phyloP scores from a whole-genome alignment of 2,113 vertebrate species.

The Rhea pennata region DNA sequence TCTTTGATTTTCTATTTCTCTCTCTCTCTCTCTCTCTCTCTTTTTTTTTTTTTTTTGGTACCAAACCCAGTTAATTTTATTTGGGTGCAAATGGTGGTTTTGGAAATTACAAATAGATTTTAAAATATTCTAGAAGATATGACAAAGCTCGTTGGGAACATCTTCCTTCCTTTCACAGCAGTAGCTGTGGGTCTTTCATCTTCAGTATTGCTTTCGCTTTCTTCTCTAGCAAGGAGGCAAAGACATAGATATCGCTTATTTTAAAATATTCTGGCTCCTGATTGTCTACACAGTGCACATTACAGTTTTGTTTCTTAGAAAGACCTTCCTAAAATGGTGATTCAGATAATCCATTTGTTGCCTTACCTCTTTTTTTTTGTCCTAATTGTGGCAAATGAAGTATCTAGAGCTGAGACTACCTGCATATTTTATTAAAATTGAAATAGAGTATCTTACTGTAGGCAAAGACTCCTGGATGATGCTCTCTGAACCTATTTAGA shows the following conservation, averaged over 20 bases:
- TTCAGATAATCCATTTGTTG: background rate
- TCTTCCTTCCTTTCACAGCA: background rate
- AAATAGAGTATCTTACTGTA: background rate
- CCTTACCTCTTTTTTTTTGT: background rate
- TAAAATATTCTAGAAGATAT: background rate
- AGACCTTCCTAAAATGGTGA: background rate
- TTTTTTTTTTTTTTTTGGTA: background rate
- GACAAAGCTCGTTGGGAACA: background rate
- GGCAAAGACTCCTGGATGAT: background rate
- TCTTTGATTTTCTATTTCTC: background rate
- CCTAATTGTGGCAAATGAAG: background rate
- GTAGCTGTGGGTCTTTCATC: background rate
- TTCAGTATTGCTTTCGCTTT: background rate
- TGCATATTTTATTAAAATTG: background rate
- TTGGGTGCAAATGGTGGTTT: background rate
- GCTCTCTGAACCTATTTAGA: background rate
- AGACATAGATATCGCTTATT: background rate
- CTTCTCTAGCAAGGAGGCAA: background rate
- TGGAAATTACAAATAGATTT: background rate
- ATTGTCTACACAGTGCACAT: rapidly evolving
- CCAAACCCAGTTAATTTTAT: background rate
- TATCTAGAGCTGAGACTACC: background rate
- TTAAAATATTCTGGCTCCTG: background rate
- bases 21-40: no score
- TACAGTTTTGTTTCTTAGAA: background rate